A percentile compares a stretch with the other conserved stretches of the same genome.
phyloP scores from a whole-genome alignment of 2,888 invertebrate genomes.

The Lithophane ornitopus region DNA sequence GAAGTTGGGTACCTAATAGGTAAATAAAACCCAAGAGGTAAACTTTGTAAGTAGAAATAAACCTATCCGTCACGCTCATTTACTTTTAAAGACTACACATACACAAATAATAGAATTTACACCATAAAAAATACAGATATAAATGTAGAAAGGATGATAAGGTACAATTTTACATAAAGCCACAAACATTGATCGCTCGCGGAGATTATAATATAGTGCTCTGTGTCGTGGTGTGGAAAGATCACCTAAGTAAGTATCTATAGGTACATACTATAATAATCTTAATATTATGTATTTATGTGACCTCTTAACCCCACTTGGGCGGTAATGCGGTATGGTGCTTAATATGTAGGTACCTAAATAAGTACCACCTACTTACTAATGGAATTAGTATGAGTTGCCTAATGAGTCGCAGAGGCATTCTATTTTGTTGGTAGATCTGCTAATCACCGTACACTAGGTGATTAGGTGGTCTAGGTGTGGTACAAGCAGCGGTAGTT shows the following conservation, averaged over 20 bases:
- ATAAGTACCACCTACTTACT: conserved; percentile 5
- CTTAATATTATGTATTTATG: background rate
- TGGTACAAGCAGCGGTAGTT: background rate
- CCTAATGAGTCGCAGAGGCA: conserved; percentile 17
- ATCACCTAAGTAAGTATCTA: background rate
- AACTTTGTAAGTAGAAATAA: background rate
- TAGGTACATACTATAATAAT: background rate
- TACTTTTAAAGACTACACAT: background rate
- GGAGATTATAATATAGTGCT: no score
- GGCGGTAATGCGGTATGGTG: conserved; percentile 5
- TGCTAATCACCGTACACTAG: conserved; percentile 23
- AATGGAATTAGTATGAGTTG: conserved; percentile 22
- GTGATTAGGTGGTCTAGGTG: background rate
- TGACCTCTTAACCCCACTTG: background rate
- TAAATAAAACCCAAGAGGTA: background rate
- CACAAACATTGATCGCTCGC: background rate
- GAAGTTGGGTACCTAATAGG: background rate
- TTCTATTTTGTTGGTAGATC: conserved; percentile 9
- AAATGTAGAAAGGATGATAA: no score
- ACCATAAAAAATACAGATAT: no score
- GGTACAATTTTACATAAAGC: no score
- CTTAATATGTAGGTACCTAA: background rate
- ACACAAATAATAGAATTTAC: no score
- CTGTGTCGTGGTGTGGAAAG: background rate
- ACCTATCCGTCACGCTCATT: background rate